Evolutionary conservation across 2,888 invertebrate species (phyloP).

Genomic region (Phorcus lineatus): DNA sequence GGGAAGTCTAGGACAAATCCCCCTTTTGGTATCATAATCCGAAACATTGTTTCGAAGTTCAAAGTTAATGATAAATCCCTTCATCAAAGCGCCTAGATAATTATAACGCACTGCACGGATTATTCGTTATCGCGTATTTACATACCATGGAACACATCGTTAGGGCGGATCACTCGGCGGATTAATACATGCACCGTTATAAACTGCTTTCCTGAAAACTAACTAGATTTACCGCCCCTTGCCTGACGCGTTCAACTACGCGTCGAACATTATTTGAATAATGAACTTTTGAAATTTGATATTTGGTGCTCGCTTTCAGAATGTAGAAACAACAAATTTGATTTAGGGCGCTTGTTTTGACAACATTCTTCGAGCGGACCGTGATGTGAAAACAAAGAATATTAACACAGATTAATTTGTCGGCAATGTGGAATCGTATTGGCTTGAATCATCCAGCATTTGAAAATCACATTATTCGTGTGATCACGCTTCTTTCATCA

Average conservation of each 20-base stretch:
- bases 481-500: no score
- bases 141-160: not conserved
- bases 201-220: not conserved
- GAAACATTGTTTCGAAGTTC: not conserved
- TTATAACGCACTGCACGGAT: not conserved
- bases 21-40: not conserved
- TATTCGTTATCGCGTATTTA: slow-evolving; percentile 1
- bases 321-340: slow-evolving; percentile 2
- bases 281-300: slow-evolving; percentile 18
- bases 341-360: slow-evolving; percentile 10
- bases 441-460: not conserved
- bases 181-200: not conserved
- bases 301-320: slow-evolving; percentile 1
- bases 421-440: not conserved
- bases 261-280: slow-evolving; percentile 18
- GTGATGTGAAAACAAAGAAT: slow-evolving; percentile 24
- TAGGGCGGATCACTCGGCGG: not conserved
- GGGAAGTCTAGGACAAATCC: not conserved
- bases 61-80: slow-evolving; percentile 1
- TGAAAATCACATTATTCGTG: not conserved
- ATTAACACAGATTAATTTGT: slow-evolving; percentile 18
- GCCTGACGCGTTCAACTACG: not conserved
- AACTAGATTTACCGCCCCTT: slow-evolving; percentile 14
- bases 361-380: not conserved
- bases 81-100: not conserved